A percentile compares a stretch with the other conserved stretches of the same genome.
These are phyloP conservation scores for Oostethus manadensis DNA, from an alignment of 2,113 vertebrate genomes.

Conservation along the genomic window DNA sequence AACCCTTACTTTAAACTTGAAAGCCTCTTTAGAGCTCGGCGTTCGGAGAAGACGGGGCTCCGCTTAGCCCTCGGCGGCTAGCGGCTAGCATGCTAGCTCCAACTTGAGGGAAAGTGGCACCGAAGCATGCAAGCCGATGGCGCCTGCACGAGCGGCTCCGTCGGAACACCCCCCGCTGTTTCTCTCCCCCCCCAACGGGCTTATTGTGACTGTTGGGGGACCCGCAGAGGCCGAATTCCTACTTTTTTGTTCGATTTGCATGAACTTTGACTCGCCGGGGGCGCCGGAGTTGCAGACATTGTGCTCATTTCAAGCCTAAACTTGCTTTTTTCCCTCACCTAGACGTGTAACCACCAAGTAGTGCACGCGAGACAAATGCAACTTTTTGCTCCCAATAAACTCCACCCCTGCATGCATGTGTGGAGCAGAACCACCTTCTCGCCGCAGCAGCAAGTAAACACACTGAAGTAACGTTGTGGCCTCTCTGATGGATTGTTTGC, in stretches of 20 bases:
- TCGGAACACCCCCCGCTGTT: neutral
- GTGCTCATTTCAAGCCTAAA: no score
- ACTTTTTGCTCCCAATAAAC: no score
- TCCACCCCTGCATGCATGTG: no score
- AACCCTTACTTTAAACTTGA: neutral
- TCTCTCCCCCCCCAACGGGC: neutral
- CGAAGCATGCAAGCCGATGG: conserved; percentile 55
- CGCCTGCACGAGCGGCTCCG: conserved; percentile 40
- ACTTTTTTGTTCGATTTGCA: neutral
- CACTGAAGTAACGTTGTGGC: neutral
- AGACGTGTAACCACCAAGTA: no score
- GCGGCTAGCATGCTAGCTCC: conserved; percentile 50
- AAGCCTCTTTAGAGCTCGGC: neutral
- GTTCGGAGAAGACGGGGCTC: conserved; percentile 5
- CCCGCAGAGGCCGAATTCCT: no score
- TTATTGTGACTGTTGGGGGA: no score
- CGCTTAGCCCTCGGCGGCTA: conserved; percentile 39
- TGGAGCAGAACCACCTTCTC: no score
- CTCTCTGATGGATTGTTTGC: neutral
- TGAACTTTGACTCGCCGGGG: neutral
- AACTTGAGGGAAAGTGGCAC: conserved; percentile 52
- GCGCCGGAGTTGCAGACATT: neutral
- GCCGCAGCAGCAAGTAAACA: neutral
- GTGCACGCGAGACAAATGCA: no score
- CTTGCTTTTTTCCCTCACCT: no score